Evolutionary conservation across 2,888 invertebrate genomes (phyloP).

Genomic region (Drosophila differens): DNA sequence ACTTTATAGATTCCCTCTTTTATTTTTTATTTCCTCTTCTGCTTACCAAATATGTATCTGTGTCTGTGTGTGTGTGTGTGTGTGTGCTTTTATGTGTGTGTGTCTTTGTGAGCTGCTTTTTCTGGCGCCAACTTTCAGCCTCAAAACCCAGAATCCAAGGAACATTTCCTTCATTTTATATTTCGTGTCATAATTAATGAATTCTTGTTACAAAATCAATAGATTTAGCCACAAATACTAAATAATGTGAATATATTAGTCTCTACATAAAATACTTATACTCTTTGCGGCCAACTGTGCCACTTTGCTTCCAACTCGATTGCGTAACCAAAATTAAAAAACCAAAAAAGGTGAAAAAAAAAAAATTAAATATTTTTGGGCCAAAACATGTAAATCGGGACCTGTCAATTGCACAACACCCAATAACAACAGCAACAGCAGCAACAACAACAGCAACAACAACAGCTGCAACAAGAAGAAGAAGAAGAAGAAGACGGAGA

Average conservation of each 20-base stretch:
- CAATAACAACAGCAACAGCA: background rate
- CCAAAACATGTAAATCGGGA: constrained; percentile 63
- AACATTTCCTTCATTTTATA: no score
- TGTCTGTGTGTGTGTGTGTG: no score
- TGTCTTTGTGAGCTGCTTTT: background rate
- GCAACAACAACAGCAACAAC: background rate
- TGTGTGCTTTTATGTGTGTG: background rate
- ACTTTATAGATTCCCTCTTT: constrained; percentile 2
- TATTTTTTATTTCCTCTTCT: constrained; percentile 1
- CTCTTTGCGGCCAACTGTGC: constrained; percentile 1
- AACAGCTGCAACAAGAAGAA: background rate
- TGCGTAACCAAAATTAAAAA: constrained; percentile 29
- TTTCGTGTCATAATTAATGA: background rate
- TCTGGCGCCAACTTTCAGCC: constrained; percentile 6
- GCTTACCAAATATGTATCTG: background rate
- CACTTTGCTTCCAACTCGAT: constrained; percentile 21
- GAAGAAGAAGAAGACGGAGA: background rate
- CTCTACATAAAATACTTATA: background rate
- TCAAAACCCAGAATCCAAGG: no score
- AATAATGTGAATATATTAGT: background rate
- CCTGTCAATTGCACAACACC: constrained; percentile 53
- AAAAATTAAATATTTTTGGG: constrained; percentile 23
- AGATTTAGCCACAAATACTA: background rate
- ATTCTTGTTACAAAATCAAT: background rate
- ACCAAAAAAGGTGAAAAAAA: background rate